Base-by-base conservation (phyloP, 2,113 vertebrate species). In the Mustelus asterias region DNA sequence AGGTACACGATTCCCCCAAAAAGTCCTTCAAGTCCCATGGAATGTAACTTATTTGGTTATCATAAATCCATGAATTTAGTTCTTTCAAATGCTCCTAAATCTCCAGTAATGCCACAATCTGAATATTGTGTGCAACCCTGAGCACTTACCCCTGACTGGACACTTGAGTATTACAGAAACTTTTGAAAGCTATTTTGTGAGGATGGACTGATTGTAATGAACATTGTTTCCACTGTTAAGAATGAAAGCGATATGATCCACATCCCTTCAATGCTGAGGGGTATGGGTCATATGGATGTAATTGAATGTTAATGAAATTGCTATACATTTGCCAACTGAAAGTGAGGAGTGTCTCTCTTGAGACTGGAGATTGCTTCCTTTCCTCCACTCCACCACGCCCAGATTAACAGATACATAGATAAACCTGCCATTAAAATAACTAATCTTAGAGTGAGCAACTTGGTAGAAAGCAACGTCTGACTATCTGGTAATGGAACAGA, bases 401-500 rank as follows among this genome's bases (percentile, higher is more conserved):
- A 48, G 83, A 24, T 48, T 86, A 86, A 14, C 83, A 44, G 41
- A 26, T 85, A 18, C 16, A 85, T 16, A 1, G 83, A 85, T 22
- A 86, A 48, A 48, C 41, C 83, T 24, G 41, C 41, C 41, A 48
- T 48, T 86, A 86, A 86, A 86, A 86, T 48, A 86, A 9, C 83
- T 86, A 86, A 85, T 85, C 83, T 26, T 26, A 41, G 20, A 9
- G 48, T 86, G 20, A 86, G 41, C 29, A 76, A 33, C 26, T 76
- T 8, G 29, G 26, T 24, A 86, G 83, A 44, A 86, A 86, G 20
- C 22, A 22, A 44, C 48, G 7, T 86, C 20, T 24, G 41, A 86
- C 72, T 86, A 86, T 86, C 83, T 44, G 41, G 83, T 76, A 86
- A 48, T 86, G 37, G 83, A 86, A 86, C 41, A 48, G 83, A 86